Conservation (phyloP, 1,140 invertebrate genomes). For the Drosophila punjabiensis region DNA sequence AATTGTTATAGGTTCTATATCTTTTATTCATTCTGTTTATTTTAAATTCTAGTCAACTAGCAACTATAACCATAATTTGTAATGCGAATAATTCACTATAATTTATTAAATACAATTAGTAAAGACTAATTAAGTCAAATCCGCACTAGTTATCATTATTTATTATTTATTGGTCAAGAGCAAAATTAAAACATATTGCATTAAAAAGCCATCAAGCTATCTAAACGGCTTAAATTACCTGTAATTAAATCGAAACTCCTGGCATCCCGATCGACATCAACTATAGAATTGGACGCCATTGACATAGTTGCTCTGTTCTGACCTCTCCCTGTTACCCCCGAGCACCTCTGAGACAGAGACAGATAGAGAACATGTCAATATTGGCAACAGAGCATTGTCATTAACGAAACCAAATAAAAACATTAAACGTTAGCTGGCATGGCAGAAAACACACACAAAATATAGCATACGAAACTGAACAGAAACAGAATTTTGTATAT, state of each 20-base stretch:
- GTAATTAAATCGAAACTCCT: neutral
- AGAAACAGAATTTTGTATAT: conserved; percentile 53
- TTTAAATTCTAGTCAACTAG: neutral
- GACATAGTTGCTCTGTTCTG: conserved; percentile 25
- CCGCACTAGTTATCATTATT: neutral
- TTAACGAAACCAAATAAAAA: conserved; percentile 80
- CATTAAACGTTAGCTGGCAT: conserved; percentile 65
- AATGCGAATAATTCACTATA: neutral
- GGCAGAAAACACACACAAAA: conserved; percentile 37
- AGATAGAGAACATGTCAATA: conserved; percentile 65
- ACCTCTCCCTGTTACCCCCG: neutral
- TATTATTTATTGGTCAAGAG: neutral
- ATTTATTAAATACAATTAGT: neutral
- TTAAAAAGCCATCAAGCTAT: neutral
- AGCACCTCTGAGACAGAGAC: conserved; percentile 16
- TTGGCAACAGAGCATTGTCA: conserved; percentile 56
- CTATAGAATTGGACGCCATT: conserved; percentile 9
- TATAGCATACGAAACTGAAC: conserved; percentile 38
- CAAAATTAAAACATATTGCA: too few species aligned
- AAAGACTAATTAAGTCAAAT: neutral
- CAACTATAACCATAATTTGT: neutral
- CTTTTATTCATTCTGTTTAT: neutral
- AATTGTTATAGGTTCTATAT: neutral
- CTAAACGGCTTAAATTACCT: neutral
- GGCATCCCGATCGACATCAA: neutral